Base-by-base conservation (phyloP, 2,888 invertebrate genomes). In the Lapara coniferarum region DNA sequence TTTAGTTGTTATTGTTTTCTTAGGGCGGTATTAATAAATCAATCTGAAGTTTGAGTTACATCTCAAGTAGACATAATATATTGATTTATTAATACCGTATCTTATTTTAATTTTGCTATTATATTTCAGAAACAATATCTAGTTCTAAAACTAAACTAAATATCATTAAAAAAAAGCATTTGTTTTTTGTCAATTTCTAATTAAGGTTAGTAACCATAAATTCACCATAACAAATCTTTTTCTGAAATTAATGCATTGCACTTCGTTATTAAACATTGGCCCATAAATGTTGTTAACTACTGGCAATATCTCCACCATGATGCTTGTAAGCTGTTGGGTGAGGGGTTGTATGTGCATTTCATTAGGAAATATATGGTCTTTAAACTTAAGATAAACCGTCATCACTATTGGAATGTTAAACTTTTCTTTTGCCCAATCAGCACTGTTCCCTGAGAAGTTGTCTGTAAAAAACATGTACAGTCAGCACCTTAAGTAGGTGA, bases 381-480 rank as follows among this genome's bases (percentile, higher is more conserved):
- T 71, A 71, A 81, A 66, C 70, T 87, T 84, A 79, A 92, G 74
- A 67, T 89, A 84, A 12, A 89, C 71, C 68, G 92, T 91, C 68
- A 83, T 89, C 0, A 93, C 93, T 57, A 92, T 70, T 1, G 93
- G 93, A 46, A 87, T 81, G 73, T 93, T 93, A 63, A 92, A 77
- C 69, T 85, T 85, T 13, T 73, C 78, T 73, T 93, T 93, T 4
- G 92, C 90, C 92, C 92, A 93, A 72, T 93, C 92, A 44, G 92
- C 90, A 77, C 84, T 81, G 72, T 87, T 91, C 14, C 93, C 92
- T 72, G 86, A 79, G 71, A 81, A 78, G 67, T 67, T 67, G 19
- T 53, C 44, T 67, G 66, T 37, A 6, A 67, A 67, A 16, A 55
- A 37, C 37, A 37, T 37, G 5, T 37, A 37, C 7, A n/a, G n/a